These are phyloP conservation scores for Folsomia manolachei DNA, from an alignment of 2,888 invertebrate species.

Conservation along the genomic window DNA sequence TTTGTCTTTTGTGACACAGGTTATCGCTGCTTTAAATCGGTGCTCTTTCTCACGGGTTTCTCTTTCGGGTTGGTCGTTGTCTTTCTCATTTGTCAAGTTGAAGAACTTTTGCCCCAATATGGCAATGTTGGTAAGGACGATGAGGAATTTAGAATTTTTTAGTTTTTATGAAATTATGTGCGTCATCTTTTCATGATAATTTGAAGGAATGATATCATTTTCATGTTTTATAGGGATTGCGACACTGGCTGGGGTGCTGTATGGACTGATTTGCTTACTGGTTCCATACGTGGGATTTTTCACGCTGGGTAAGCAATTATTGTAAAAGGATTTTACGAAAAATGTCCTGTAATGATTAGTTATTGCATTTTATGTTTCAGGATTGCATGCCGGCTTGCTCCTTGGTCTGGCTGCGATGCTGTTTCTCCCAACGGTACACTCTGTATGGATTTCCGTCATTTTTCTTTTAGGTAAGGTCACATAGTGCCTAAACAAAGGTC, in stretches of 20 bases:
- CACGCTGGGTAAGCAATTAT: slow-evolving; percentile 70
- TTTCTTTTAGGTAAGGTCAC: slow-evolving; percentile 62
- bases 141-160: background rate
- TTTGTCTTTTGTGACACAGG: too few species aligned
- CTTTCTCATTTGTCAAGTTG: slow-evolving; percentile 76
- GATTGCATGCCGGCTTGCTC: slow-evolving; percentile 71
- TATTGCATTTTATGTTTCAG: too few species aligned
- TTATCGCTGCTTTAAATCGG: slow-evolving; percentile 82
- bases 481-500: too few species aligned
- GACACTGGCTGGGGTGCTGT: slow-evolving; percentile 63
- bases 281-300: slow-evolving; percentile 79
- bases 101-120: slow-evolving; percentile 71
- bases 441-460: slow-evolving; percentile 68
- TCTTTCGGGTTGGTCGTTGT: slow-evolving; percentile 79
- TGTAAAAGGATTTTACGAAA: too few species aligned
- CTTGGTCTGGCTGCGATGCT: slow-evolving; percentile 63
- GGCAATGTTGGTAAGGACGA: slow-evolving; percentile 65
- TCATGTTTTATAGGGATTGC: slow-evolving; percentile 44
- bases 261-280: slow-evolving; percentile 76
- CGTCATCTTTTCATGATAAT: slow-evolving; percentile 5
- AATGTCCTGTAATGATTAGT: too few species aligned
- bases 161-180: too few species aligned
- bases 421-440: slow-evolving; percentile 47
- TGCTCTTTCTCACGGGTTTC: slow-evolving; percentile 83
- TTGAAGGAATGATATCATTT: too few species aligned